A percentile compares a stretch with the other conserved stretches of the same genome.
These are phyloP conservation scores for Lateolabrax maculatus DNA, from an alignment of 2,797 vertebrate genomes.

Conservation along the genomic window DNA sequence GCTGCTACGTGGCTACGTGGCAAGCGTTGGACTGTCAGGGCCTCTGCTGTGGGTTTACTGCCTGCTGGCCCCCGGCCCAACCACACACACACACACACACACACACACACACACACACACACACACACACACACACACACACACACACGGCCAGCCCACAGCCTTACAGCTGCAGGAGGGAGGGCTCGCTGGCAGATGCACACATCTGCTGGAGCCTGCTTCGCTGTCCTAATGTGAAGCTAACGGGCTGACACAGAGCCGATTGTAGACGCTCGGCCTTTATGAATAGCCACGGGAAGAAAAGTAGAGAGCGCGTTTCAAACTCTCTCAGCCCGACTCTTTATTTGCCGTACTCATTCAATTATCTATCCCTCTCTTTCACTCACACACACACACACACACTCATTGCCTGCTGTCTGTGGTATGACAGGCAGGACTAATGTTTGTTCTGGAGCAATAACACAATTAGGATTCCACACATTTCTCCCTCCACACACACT, in stretches of 20 bases:
- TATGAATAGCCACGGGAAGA: conserved; percentile 19
- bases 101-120: conserved; percentile 41
- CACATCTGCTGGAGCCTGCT: conserved; percentile 69
- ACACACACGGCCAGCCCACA: conserved; percentile 62
- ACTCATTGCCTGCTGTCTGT: conserved; percentile 68
- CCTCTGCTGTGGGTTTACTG: conserved; percentile 79
- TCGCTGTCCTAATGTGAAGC: conserved; percentile 53
- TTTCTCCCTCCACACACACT: conserved; percentile 67
- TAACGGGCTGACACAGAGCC: conserved; percentile 58
- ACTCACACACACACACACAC: conserved; percentile 24
- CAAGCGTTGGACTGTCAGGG: conserved; percentile 72
- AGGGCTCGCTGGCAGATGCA: conserved; percentile 72
- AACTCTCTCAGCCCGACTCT: conserved; percentile 51
- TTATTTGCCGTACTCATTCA: conserved; percentile 67
- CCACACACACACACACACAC: conserved; percentile 60
- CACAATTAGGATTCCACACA: conserved; percentile 83
- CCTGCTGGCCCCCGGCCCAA: conserved; percentile 76
- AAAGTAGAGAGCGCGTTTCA: conserved; percentile 38
- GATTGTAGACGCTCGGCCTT: conserved; percentile 52
- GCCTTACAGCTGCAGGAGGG: conserved; percentile 74
- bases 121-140: conserved; percentile 33
- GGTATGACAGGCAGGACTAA: conserved; percentile 79
- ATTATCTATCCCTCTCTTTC: conserved; percentile 50
- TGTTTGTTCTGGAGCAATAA: conserved; percentile 84
- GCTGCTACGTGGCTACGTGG: conserved; percentile 77